Evolutionary conservation across 2,888 invertebrate species (phyloP).

Genomic region (Chymomyza amoena): DNA sequence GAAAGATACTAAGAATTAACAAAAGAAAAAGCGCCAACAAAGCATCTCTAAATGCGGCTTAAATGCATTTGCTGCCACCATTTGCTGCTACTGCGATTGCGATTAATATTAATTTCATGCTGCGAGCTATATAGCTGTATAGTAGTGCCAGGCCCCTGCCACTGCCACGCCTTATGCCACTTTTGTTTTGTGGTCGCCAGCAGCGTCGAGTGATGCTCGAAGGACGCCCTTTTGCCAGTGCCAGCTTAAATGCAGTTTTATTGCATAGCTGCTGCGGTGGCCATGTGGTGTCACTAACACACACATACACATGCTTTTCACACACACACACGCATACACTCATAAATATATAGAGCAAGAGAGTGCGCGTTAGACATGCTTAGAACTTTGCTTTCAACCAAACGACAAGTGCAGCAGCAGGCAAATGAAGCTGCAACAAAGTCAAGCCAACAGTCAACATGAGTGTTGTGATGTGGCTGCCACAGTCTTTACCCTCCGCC

Average conservation of each 20-base stretch:
- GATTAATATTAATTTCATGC: slow-evolving; percentile 71
- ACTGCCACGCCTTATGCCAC: background rate
- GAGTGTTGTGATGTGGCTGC: slow-evolving; percentile 6
- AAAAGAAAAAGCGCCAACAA: slow-evolving; percentile 45
- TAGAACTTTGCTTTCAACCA: background rate
- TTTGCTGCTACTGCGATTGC: slow-evolving; percentile 22
- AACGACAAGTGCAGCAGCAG: slow-evolving; percentile 6
- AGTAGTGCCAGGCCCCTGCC: slow-evolving; percentile 2
- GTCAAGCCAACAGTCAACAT: slow-evolving; percentile 7
- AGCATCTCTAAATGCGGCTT: slow-evolving; percentile 69
- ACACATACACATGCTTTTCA: background rate
- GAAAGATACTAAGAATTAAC: background rate
- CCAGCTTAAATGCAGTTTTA: slow-evolving; percentile 10
- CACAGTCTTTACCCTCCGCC: slow-evolving; percentile 28
- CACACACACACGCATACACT: background rate
- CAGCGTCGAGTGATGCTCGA: background rate
- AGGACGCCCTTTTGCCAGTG: background rate
- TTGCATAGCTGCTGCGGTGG: slow-evolving; percentile 3
- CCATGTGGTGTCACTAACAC: slow-evolving; percentile 1
- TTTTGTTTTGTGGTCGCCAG: background rate
- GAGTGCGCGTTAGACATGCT: background rate
- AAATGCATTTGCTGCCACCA: slow-evolving; percentile 54
- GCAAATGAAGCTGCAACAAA: slow-evolving; percentile 22
- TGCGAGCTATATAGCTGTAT: slow-evolving; percentile 38
- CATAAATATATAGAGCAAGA: background rate